Evolutionary conservation across 1,140 invertebrate genomes (phyloP).

Genomic region (Fopius arisanus): DNA sequence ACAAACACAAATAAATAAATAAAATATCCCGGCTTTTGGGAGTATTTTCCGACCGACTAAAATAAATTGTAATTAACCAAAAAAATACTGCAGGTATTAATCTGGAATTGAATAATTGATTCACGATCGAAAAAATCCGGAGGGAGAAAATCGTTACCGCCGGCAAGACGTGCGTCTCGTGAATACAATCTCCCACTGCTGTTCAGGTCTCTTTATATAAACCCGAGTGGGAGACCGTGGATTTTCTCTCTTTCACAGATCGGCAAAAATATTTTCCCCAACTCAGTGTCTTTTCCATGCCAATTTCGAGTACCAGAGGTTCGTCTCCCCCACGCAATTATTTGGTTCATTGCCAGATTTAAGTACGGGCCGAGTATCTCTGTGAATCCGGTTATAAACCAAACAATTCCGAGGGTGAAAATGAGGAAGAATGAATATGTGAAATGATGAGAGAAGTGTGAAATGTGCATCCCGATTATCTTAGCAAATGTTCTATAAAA

Average conservation of each 20-base stretch:
- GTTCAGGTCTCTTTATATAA: slow-evolving; percentile 59
- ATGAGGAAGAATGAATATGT: too few relatives aligned
- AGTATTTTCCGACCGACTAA: neutral
- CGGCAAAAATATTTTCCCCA: slow-evolving; percentile 48
- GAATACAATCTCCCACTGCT: slow-evolving; percentile 49
- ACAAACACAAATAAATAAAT: slow-evolving; percentile 22
- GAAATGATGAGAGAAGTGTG: too few relatives aligned
- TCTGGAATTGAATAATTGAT: slow-evolving; percentile 28
- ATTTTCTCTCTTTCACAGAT: slow-evolving; percentile 37
- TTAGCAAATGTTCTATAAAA: too few relatives aligned
- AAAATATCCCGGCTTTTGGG: neutral
- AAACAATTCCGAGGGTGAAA: too few relatives aligned
- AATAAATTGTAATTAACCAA: neutral
- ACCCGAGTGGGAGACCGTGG: slow-evolving; percentile 33
- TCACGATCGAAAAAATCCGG: neutral
- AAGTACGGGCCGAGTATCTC: too few relatives aligned
- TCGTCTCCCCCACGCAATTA: slow-evolving; percentile 30
- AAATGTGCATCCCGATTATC: too few relatives aligned
- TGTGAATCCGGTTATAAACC: too few relatives aligned
- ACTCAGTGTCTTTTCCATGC: slow-evolving; percentile 39
- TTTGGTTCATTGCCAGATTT: too few relatives aligned
- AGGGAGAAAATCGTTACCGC: too few relatives aligned
- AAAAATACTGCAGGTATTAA: slow-evolving; percentile 27
- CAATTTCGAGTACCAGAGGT: slow-evolving; percentile 45
- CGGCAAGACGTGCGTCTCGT: slow-evolving; percentile 40